Base-by-base conservation (phyloP, 2,797 vertebrate genomes). In the Menidia menidia region DNA sequence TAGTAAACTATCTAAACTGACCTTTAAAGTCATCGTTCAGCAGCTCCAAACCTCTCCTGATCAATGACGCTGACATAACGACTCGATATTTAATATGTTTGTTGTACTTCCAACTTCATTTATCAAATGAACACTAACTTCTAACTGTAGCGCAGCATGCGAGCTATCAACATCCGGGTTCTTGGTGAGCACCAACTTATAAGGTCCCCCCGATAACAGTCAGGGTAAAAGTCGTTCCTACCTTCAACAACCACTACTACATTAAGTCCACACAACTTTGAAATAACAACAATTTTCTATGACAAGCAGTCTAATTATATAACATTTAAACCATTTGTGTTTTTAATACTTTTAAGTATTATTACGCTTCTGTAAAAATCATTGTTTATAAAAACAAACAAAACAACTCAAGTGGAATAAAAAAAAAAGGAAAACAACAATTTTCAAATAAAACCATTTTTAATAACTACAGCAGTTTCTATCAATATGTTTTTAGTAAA, bases 31-130 rank as follows among this genome's bases (percentile, higher is more conserved):
- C 92, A 0, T 89, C 60, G 52, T 64, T 88, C 32, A 95, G 80
- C 56, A 94, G 71, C 50, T 94, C 93, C 67, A 94, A 78, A n/a
- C 93, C 93, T 87, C 87, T 93, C 54, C 90, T 81, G 45, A 95
- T 30, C 78, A 94, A 25, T 32, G 94, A 92, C 25, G 80, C 87
- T 3, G 94, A 95, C 94, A 95, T 94, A 1, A 13, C 25, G 25
- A 2, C 5, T 12, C 6, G 5, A 59, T 4, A 59, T 6, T 13
- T 1, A 2, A 0, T 25, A 35, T 5, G 1, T 68, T 45, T 14
- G 0, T 4, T 58, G 1, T 6, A 51, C 0, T 48, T 0, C 15
- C 1, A 3, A 56, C 0, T 33, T 15, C 2, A 8, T n/a, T 19
- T 13, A 19, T 0, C 0, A 3, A 39, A 1, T 7, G 6, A 0